Conservation (phyloP, 2,888 invertebrate genomes). For the Hesperia comma region DNA sequence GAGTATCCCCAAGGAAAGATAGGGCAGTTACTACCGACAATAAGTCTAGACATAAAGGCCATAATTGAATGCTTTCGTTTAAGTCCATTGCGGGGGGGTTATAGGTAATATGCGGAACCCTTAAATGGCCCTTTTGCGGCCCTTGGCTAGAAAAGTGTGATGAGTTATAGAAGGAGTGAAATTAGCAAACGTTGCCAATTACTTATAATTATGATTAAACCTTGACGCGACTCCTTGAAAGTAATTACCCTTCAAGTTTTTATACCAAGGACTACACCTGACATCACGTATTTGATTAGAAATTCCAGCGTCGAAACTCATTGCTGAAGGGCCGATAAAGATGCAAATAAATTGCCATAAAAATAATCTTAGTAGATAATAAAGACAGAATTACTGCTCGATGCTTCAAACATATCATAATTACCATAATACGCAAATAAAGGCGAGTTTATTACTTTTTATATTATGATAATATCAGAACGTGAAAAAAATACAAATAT, state of each 20-base stretch:
- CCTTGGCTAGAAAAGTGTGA: too few relatives aligned
- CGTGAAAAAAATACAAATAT: conserved; percentile 39
- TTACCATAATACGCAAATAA: conserved; percentile 34
- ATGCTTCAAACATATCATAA: conserved; percentile 27
- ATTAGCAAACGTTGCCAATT: too few relatives aligned
- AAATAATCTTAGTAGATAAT: conserved; percentile 20
- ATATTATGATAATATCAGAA: conserved; percentile 10
- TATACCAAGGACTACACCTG: conserved; percentile 3
- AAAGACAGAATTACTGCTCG: conserved; percentile 15
- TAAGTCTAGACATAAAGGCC: too few relatives aligned
- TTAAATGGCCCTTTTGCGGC: too few relatives aligned
- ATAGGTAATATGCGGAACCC: too few relatives aligned
- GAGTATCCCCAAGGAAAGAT: too few relatives aligned
- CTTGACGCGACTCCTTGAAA: background rate
- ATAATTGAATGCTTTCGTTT: too few relatives aligned
- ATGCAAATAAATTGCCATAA: conserved; percentile 25
- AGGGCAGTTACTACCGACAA: too few relatives aligned
- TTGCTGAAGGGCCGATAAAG: conserved; percentile 15
- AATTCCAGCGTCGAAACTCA: conserved; percentile 17
- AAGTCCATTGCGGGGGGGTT: too few relatives aligned
- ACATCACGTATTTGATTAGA: conserved; percentile 10
- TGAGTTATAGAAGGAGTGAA: too few relatives aligned
- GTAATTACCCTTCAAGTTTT: conserved; percentile 9
- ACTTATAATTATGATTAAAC: conserved; percentile 2
- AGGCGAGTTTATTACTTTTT: conserved; percentile 29